phyloP scores from a whole-genome alignment of 1,140 invertebrate genomes.

The Diorhabda sublineata region DNA sequence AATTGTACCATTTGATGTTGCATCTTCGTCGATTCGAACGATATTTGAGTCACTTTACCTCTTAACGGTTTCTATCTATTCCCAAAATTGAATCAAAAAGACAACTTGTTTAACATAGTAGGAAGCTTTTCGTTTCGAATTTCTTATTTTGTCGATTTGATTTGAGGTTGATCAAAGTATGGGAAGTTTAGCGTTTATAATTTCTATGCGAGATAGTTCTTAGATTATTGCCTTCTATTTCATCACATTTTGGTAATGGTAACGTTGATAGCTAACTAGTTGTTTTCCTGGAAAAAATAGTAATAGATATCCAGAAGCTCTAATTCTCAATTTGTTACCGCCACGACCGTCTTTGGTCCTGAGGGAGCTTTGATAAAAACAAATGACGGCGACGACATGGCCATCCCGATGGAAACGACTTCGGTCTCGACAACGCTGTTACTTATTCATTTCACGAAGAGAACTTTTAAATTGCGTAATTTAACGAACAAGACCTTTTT shows the following conservation, averaged over 20 bases:
- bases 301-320: background rate
- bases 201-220: no score
- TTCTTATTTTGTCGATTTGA: no score
- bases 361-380: conserved; percentile 43
- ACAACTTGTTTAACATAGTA: no score
- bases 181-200: no score
- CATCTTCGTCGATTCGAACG: no score
- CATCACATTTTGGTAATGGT: background rate
- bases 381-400: conserved; percentile 42
- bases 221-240: background rate
- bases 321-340: conserved; percentile 34
- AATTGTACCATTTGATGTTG: no score
- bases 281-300: background rate
- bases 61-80: no score
- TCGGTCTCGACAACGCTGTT: conserved; percentile 36
- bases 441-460: conserved; percentile 47
- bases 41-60: no score
- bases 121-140: no score
- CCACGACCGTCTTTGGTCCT: conserved; percentile 29
- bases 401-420: conserved; percentile 36
- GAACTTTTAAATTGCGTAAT: conserved; percentile 49
- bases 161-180: no score
- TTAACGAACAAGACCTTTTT: conserved; percentile 44
- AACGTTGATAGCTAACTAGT: background rate
- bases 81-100: no score